Evolutionary conservation across 2,888 invertebrate species (phyloP), one percentile per base, ranked within the genome.

Genomic region (Stenurella melanura): DNA sequence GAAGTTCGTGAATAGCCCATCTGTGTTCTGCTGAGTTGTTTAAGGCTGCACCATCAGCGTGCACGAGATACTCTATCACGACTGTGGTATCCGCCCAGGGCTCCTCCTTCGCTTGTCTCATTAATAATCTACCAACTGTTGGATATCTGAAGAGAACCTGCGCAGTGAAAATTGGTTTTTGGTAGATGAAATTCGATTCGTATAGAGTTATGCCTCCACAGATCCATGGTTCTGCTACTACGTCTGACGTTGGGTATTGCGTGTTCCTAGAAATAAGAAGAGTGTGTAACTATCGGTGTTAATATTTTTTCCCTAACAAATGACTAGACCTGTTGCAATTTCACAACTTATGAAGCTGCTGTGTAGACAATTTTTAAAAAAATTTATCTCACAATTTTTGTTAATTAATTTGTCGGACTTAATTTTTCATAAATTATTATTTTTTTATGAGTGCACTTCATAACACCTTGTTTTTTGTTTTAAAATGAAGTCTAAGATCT

Each of bases 21-120:
- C 96, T 93, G 88, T 96, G 96, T 12, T 92, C 91, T 60, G 91
- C 91, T 0, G 95, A 94, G 87, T 94, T 94, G 88, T 96, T 96
- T 74, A 94, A 90, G 72, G 92, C 93, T 3, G 95, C 93, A 0
- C 97, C 97, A 88, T 98, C 97, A 1, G 96, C 95, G 88, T 97
- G 97, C 38, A 97, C 93, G 84, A 98, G 90, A 86, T 94, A 94
- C 88, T 97, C 96, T 42, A 96, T 92, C 76, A 96, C 93, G 30
- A 98, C 91, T 0, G 94, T 94, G 0, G 98, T 98, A 83, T 98
- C 98, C 75, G 94, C 93, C 92, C 94, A 94, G 0, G 96, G 95
- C 84, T 94, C 92, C 77, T 96, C 94, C 68, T 90, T 92, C 0
- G 95, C 93, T 89, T 98, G 97, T 0, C 96, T 91, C 84, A 98